Evolutionary conservation across 2,888 invertebrate genomes (phyloP).

Genomic region (Harmothoe impar): DNA sequence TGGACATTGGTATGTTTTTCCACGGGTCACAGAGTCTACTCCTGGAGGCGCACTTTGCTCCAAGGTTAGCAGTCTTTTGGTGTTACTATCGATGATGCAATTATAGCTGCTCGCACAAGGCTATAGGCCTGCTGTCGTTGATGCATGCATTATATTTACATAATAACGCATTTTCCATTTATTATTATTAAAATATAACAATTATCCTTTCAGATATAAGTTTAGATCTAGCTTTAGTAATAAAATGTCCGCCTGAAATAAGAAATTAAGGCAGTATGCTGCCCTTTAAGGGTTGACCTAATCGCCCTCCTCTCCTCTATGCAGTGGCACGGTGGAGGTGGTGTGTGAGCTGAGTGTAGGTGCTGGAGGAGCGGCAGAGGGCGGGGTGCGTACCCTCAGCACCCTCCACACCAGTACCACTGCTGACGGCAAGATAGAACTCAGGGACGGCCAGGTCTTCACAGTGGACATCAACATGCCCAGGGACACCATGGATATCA

Average conservation of each 20-base stretch:
- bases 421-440: constrained; percentile 89
- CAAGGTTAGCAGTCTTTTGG: constrained; percentile 86
- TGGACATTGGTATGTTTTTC: constrained; percentile 87
- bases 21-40: constrained; percentile 86
- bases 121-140: constrained; percentile 84
- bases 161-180: too few species aligned
- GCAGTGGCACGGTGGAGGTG: constrained; percentile 92
- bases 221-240: too few species aligned
- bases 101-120: constrained; percentile 92
- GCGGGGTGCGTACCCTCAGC: constrained; percentile 92
- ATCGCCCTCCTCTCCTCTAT: not conserved
- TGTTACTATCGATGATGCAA: too few species aligned
- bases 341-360: constrained; percentile 93
- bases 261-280: too few species aligned
- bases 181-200: too few species aligned
- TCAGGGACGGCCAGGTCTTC: constrained; percentile 88
- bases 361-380: constrained; percentile 89
- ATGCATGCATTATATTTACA: too few species aligned
- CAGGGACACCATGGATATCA: constrained; percentile 92
- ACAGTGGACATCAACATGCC: constrained; percentile 91
- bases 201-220: too few species aligned
- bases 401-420: constrained; percentile 93
- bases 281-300: too few species aligned
- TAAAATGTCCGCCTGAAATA: too few species aligned
- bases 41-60: constrained; percentile 91